Base-by-base conservation (phyloP, 2,797 vertebrate genomes). In the Todus mexicanus region DNA sequence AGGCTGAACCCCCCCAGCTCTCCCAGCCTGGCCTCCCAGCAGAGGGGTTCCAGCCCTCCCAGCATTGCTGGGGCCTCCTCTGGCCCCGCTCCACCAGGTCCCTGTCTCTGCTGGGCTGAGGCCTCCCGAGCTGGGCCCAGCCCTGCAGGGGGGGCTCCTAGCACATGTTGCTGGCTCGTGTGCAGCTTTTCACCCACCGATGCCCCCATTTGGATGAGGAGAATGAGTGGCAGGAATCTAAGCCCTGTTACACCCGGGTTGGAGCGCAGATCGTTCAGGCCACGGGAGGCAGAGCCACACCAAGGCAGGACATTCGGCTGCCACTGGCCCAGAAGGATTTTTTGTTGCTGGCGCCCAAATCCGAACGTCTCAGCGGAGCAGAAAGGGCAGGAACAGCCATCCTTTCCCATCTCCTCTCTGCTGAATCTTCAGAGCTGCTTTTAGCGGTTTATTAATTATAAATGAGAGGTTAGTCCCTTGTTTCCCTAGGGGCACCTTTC, bases 221-320 rank as follows among this genome's bases (percentile, higher is more conserved):
- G 9, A 27, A 70, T 14, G 47, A 38, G 45, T 0, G 2, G 57
- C 37, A 38, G 47, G 22, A 18, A 35, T 10, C 10, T 23, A 33
- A 61, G 56, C 42, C 12, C 33, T 19, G 16, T 26, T 20, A 12
- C 51, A 31, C 25, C 25, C 18, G 42, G 69, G n/a, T 4, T 53
- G 53, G 60, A 9, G 20, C 5, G 7, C 4, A 1, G 51, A 3
- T 25, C 19, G 0, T 21, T 51, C 21, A 25, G 11, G 65, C 42
- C 51, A 21, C 20, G 5, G 45, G 54, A 33, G 26, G 5, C 12
- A 21, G 47, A 47, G 20, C 27, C 5, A 4, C 31, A 11, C 15
- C 14, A 17, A 11, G 33, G 29, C 54, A 50, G 64, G 22, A 15
- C 26, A 10, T 17, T 29, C 27, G 11, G 14, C 50, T 50, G 50